Conservation (phyloP, 2,888 invertebrate species). For the Scaeva pyrastri region DNA sequence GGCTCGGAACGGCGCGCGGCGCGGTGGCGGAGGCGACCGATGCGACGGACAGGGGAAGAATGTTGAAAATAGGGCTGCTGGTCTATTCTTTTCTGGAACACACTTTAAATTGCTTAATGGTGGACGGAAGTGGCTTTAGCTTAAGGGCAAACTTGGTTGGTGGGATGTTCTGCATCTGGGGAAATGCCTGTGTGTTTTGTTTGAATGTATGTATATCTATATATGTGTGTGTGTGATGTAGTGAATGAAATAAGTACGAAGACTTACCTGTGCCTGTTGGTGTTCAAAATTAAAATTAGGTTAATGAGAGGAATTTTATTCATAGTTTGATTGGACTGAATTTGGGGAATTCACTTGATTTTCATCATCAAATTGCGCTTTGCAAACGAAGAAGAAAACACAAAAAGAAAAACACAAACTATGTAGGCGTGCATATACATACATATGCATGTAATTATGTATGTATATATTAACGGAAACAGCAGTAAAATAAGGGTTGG, state of each 20-base stretch:
- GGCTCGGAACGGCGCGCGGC: background rate
- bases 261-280: conserved; percentile 22
- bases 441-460: no score
- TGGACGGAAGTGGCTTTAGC: conserved; percentile 70
- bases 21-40: background rate
- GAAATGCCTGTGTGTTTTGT: conserved; percentile 38
- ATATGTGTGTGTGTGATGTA: conserved; percentile 9
- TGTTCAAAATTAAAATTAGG: conserved; percentile 65
- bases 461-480: no score
- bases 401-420: background rate
- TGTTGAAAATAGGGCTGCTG: conserved; percentile 13
- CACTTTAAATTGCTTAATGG: conserved; percentile 71
- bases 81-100: conserved; percentile 33
- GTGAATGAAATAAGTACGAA: conserved; percentile 28
- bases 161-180: conserved; percentile 49
- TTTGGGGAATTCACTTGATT: conserved; percentile 24
- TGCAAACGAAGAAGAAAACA: background rate
- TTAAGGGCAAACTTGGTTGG: conserved; percentile 50
- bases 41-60: background rate
- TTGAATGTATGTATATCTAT: background rate
- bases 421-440: no score
- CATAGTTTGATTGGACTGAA: conserved; percentile 62
- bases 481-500: conserved; percentile 5
- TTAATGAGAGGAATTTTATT: conserved; percentile 70
- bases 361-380: conserved; percentile 26